Evolutionary conservation across 2,888 invertebrate species (phyloP).

Genomic region (Azorinus chamasolen): DNA sequence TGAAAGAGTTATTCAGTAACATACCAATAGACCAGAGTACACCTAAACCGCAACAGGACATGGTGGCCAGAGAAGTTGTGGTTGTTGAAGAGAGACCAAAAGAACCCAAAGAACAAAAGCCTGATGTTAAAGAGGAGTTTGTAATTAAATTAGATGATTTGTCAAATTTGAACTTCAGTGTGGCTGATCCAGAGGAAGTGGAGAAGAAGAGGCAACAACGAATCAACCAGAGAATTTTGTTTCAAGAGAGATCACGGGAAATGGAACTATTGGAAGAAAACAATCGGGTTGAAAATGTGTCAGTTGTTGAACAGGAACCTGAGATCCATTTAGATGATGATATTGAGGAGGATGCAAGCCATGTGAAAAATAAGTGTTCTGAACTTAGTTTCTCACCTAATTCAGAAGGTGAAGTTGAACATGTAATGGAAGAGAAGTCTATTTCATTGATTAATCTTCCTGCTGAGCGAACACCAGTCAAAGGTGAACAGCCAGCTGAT

Average conservation of each 20-base stretch:
- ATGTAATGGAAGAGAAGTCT: constrained; percentile 79
- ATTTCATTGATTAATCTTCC: constrained; percentile 76
- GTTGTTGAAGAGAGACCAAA: background rate
- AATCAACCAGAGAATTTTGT: constrained; percentile 56
- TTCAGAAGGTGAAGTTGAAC: constrained; percentile 75
- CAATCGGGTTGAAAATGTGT: constrained; percentile 20
- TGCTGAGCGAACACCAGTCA: constrained; percentile 63
- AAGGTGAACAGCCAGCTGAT: constrained; percentile 12
- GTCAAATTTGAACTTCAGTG: constrained; percentile 68
- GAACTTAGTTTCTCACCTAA: constrained; percentile 73
- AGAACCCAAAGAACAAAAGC: constrained; percentile 27
- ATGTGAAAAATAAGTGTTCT: constrained; percentile 70
- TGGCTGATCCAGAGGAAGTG: constrained; percentile 48
- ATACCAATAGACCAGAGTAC: constrained; percentile 45
- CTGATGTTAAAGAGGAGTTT: constrained; percentile 76
- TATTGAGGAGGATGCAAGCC: constrained; percentile 25
- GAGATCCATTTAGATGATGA: constrained; percentile 34
- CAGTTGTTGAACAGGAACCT: constrained; percentile 36
- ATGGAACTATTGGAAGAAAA: constrained; percentile 5
- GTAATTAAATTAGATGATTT: constrained; percentile 79
- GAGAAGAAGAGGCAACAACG: constrained; percentile 32
- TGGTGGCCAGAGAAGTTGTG: background rate
- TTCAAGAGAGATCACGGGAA: constrained; percentile 40
- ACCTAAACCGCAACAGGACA: constrained; percentile 24
- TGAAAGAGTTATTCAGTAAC: constrained; percentile 37